Conservation (phyloP, 1,140 invertebrate genomes). For the Aethina tumida region DNA sequence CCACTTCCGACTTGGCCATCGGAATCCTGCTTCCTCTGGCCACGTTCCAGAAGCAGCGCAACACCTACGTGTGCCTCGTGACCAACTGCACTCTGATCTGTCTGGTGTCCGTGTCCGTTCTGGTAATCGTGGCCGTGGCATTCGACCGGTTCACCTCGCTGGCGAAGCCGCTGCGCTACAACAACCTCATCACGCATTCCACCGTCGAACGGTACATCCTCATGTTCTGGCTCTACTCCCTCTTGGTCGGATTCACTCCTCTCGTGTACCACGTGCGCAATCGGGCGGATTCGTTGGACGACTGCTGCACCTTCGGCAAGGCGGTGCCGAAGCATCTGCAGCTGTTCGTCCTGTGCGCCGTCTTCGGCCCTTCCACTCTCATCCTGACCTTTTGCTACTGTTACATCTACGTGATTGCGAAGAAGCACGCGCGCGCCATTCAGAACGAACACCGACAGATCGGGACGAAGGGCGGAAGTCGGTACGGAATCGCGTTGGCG, state of each 20-base stretch:
- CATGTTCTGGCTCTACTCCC: conserved; percentile 51
- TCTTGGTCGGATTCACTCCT: conserved; percentile 45
- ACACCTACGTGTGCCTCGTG: conserved; percentile 42
- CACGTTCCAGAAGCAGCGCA: conserved; percentile 49
- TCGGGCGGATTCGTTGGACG: conserved; percentile 23
- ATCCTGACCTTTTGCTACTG: conserved; percentile 52
- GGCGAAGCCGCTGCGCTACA: conserved; percentile 50
- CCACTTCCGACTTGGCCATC: conserved; percentile 62
- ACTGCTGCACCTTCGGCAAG: conserved; percentile 39
- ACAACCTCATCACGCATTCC: conserved; percentile 51
- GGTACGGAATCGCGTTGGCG: conserved; percentile 53
- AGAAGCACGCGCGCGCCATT: conserved; percentile 54
- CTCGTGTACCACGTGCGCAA: conserved; percentile 39
- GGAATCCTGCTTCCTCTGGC: conserved; percentile 63
- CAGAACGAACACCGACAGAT: conserved; percentile 50
- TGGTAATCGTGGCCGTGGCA: conserved; percentile 54
- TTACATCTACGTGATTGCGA: conserved; percentile 55
- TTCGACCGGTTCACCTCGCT: conserved; percentile 55
- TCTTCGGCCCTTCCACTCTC: conserved; percentile 47
- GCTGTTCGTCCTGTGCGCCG: conserved; percentile 43
- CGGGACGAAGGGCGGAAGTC: conserved; percentile 25
- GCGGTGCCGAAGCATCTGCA: conserved; percentile 41
- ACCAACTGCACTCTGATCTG: conserved; percentile 53
- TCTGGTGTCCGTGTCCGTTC: conserved; percentile 51
- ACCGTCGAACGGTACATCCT: conserved; percentile 48